These are phyloP conservation scores for Tetrax tetrax DNA, from an alignment of 2,113 vertebrate species.

Conservation along the genomic window DNA sequence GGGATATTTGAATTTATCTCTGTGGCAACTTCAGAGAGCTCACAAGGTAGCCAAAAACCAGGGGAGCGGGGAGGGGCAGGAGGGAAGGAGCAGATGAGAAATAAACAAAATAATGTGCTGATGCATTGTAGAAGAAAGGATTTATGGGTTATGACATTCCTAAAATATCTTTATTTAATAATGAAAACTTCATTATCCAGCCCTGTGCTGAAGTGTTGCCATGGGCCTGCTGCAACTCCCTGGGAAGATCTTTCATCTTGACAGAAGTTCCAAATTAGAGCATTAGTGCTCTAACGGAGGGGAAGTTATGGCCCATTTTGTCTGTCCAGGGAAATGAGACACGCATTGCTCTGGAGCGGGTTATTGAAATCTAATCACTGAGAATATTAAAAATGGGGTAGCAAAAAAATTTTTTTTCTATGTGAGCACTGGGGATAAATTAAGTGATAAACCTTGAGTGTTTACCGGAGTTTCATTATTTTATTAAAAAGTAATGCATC, in stretches of 20 bases:
- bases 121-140: slow-evolving; percentile 51
- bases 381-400: slow-evolving; percentile 85
- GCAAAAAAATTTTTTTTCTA: slow-evolving; percentile 68
- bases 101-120: slow-evolving; percentile 60
- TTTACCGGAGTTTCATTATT: slow-evolving; percentile 79
- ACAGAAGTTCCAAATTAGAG: slow-evolving; percentile 79
- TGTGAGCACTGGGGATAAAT: slow-evolving; percentile 84
- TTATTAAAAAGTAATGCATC: slow-evolving; percentile 82
- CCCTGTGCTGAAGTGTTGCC: slow-evolving; percentile 74
- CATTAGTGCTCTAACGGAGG: slow-evolving; percentile 73
- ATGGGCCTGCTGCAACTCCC: slow-evolving; percentile 73
- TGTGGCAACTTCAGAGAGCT: slow-evolving; percentile 8
- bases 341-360: slow-evolving; percentile 81
- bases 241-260: slow-evolving; percentile 80
- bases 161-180: slow-evolving; percentile 85
- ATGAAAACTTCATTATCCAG: slow-evolving; percentile 84
- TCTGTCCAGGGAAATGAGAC: slow-evolving; percentile 93
- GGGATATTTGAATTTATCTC: neutral
- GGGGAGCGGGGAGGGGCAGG: neutral
- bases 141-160: slow-evolving; percentile 77
- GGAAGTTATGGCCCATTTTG: slow-evolving; percentile 75
- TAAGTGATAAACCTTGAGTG: slow-evolving; percentile 83
- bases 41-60: neutral
- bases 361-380: slow-evolving; percentile 91
- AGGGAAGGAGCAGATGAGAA: neutral